Percentiles rank a stretch among this genome's conserved stretches.
Evolutionary conservation across 2,797 vertebrate species (phyloP).

Genomic region (Pitangus sulphuratus): DNA sequence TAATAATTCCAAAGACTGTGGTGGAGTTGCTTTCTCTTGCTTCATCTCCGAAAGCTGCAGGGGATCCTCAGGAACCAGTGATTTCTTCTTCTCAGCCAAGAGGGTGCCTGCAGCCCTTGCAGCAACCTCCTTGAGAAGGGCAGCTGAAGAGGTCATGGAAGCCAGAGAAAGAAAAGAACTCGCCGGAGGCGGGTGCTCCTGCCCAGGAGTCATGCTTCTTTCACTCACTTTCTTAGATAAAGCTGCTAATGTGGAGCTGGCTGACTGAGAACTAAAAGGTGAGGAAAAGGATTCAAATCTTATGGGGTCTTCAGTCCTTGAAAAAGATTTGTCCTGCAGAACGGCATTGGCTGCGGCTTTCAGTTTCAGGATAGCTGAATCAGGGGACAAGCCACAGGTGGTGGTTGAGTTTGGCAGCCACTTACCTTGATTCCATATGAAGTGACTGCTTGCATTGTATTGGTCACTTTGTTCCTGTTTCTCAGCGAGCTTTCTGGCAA

Average conservation of each 20-base stretch:
- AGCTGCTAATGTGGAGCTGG: constrained; percentile 97
- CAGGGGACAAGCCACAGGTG: constrained; percentile 91
- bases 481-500: constrained; percentile 94
- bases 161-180: constrained; percentile 95
- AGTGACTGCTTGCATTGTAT: constrained; percentile 87
- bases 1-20: constrained; percentile 89
- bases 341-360: constrained; percentile 98
- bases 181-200: constrained; percentile 88
- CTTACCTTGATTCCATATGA: constrained; percentile 95
- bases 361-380: constrained; percentile 97
- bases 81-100: constrained; percentile 92
- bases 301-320: constrained; percentile 87
- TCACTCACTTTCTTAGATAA: constrained; percentile 99
- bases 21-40: constrained; percentile 86
- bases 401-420: constrained; percentile 90
- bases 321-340: constrained; percentile 93
- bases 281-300: constrained; percentile 96
- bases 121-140: constrained; percentile 98
- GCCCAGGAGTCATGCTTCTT: constrained; percentile 85
- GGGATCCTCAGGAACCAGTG: constrained; percentile 86
- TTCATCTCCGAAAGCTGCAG: constrained; percentile 90
- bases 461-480: constrained; percentile 95
- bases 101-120: constrained; percentile 95
- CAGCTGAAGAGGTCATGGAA: constrained; percentile 98
- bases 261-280: constrained; percentile 96